Evolutionary conservation across 1,140 invertebrate species (phyloP), one percentile per base, ranked within the genome.

Genomic region (Oscheius sp.): DNA sequence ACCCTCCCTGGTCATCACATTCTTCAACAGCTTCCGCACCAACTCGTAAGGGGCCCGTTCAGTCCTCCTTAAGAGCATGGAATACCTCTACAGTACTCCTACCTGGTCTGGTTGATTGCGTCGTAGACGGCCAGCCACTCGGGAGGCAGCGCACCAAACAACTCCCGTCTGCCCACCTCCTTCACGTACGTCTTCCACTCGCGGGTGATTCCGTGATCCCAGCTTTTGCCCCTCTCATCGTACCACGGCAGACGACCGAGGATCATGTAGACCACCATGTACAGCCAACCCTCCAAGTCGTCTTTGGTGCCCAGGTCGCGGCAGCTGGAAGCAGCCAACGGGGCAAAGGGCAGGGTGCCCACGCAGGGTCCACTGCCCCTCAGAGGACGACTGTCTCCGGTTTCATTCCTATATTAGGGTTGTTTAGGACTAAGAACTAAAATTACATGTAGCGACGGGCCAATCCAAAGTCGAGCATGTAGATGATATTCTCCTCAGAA

Each of bases 391-490:
- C 76, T 32, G 15, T 46, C 49, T 28, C 38, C 58, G 1, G 75
- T 65, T 23, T 77, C 61, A 28, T 65, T 64, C 46, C 79, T 68
- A n/a, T 77, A 29, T 55, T 55, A 55, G 20, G 52, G 52, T 55
- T 26, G 52, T 20, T 4, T 4, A 10, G 3, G 20, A n/a, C 13
- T 20, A 55, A 29, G 20, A 29, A 4, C 3, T 26, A 10, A 3
- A 10, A n/a, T 29, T 55, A 76, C 75, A 29, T 29, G 35, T 36
- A 77, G 52, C 75, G 66, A 31, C 75, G 31, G 13, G 69, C 78
- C 35, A 78, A 79, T 13, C 77, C 78, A 55, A 79, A 78, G 59
- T 78, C 76, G 10, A 78, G 36, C 76, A 78, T 79, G 70, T 78
- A 78, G 3, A 78, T 49, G 18, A 35, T 45, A 4, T 62, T 70